phyloP scores from a whole-genome alignment of 37 sponge, comb jelly and placozoan genomes.

The Agelas oroides region DNA sequence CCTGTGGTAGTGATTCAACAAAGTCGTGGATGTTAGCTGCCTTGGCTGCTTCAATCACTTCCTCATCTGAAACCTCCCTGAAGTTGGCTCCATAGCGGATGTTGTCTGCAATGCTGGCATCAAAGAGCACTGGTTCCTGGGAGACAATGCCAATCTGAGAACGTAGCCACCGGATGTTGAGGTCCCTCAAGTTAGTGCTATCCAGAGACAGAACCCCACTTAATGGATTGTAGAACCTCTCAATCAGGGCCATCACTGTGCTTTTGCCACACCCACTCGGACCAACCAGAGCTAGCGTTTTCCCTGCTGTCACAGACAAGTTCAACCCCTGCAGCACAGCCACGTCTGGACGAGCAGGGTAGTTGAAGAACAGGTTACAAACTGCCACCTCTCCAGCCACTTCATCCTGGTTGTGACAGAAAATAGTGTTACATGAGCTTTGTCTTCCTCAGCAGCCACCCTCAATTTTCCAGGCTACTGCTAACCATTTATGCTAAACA shows the following conservation, averaged over 20 bases:
- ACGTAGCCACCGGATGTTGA: constrained; percentile 84
- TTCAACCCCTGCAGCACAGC: constrained; percentile 65
- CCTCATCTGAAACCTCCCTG: constrained; percentile 82
- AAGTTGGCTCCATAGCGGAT: constrained; percentile 91
- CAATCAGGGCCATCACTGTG: constrained; percentile 88
- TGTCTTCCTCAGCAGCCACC: too few relatives aligned
- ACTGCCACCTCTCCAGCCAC: constrained; percentile 49
- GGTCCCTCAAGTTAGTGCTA: constrained; percentile 47
- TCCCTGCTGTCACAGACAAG: constrained; percentile 72
- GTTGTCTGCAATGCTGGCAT: constrained; percentile 86
- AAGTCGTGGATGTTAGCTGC: constrained; percentile 94
- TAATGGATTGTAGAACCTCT: constrained; percentile 92
- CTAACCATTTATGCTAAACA: too few relatives aligned
- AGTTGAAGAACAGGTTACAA: constrained; percentile 70
- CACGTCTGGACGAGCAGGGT: constrained; percentile 83
- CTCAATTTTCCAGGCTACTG: too few relatives aligned
- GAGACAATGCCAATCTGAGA: constrained; percentile 88
- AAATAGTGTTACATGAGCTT: too few relatives aligned
- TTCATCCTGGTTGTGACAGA: constrained; percentile 46
- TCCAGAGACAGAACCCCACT: constrained; percentile 60
- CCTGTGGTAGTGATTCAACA: constrained; percentile 83
- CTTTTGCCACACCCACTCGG: constrained; percentile 98
- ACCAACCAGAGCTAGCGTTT: constrained; percentile 95
- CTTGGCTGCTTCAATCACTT: constrained; percentile 85
- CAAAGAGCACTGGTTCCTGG: constrained; percentile 91